Base-by-base conservation (phyloP, 2,113 vertebrate genomes). In the Pithys albifrons region DNA sequence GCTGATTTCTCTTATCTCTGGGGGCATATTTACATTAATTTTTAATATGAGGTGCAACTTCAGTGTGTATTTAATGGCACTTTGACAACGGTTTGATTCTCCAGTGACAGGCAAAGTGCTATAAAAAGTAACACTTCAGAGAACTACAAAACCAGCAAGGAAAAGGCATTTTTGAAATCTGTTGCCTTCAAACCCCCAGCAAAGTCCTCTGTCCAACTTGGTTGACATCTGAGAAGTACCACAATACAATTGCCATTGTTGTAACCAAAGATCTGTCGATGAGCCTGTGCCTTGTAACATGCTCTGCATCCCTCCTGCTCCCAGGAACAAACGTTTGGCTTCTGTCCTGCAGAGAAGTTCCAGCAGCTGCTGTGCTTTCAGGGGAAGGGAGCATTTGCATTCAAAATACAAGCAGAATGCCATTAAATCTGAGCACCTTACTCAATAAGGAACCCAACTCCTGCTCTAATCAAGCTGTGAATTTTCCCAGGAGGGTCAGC, bases 401-500 rank as follows among this genome's bases (percentile, higher is more conserved):
- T 94, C 84, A 49, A 72, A 89, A 39, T 39, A 39, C 74, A 84
- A 77, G 80, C 67, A 79, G 90, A 92, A 82, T 4, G 45, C 64
- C 54, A 90, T 91, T 92, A 95, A 96, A 95, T 66, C 89, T 87
- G 76, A 95, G 48, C 85, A 90, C 6, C 22, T 85, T 95, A 93
- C 39, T 95, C 85, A 66, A 52, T 67, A 91, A 93, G 84, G 91
- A 91, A 69, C 57, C 24, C 89, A 89, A 89, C 87, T 93, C 81
- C 82, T 92, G 82, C 88, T 88, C 89, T 94, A 93, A 95, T 88
- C 94, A 95, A 93, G 86, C 88, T 94, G 93, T 89, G 92, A 85
- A 92, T 95, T 94, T 92, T 91, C 91, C 91, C 94, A 93, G 66
- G 84, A 93, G 93, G 85, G 65, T 78, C 86, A 91, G 57, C 64